phyloP scores from a whole-genome alignment of 2,888 invertebrate species.

The Heteropelma amictum region DNA sequence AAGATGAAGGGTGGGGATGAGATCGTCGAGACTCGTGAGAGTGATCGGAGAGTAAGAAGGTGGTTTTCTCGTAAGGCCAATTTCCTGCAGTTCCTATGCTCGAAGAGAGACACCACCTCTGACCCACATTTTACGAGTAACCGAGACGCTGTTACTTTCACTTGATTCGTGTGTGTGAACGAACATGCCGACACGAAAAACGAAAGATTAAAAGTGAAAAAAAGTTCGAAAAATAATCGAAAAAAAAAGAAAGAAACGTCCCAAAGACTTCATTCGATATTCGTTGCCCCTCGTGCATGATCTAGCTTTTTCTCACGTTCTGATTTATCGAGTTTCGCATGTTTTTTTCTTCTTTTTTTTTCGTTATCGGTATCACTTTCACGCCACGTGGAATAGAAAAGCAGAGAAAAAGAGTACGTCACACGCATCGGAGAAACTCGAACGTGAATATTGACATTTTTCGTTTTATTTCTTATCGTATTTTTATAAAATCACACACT shows the following conservation, averaged over 20 bases:
- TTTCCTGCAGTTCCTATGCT: background rate
- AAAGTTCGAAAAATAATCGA: slow-evolving; percentile 19
- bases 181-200: slow-evolving; percentile 38
- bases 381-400: slow-evolving; percentile 20
- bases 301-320: slow-evolving; percentile 33
- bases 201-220: slow-evolving; percentile 25
- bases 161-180: slow-evolving; percentile 55
- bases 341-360: slow-evolving; percentile 41
- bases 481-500: background rate
- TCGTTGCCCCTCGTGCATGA: slow-evolving; percentile 1
- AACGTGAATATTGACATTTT: background rate
- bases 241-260: slow-evolving; percentile 32
- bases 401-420: no score
- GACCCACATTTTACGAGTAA: slow-evolving; percentile 61
- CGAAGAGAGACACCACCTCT: slow-evolving; percentile 45
- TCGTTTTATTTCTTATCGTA: background rate
- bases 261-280: slow-evolving; percentile 26
- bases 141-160: slow-evolving; percentile 58
- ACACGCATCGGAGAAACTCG: no score
- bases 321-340: no score
- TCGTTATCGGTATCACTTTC: slow-evolving; percentile 41
- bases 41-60: slow-evolving; percentile 39
- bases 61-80: slow-evolving; percentile 24
- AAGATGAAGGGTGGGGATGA: slow-evolving; percentile 14
- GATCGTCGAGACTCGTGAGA: slow-evolving; percentile 34